phyloP scores from a whole-genome alignment of 1,140 invertebrate species.

The Psilanteris sp. region DNA sequence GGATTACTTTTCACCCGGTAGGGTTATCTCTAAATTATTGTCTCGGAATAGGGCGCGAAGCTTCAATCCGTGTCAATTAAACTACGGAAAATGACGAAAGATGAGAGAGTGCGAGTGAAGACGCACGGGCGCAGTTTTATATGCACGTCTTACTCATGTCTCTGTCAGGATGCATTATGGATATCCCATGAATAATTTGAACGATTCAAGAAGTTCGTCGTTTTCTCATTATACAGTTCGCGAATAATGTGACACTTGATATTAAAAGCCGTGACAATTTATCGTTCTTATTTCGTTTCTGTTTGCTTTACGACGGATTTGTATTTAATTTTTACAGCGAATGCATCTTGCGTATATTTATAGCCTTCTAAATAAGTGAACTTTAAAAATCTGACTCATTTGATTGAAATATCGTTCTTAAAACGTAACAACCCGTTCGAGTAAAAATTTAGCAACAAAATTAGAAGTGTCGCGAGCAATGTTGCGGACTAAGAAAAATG shows the following conservation, averaged over 20 bases:
- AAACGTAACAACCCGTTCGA: too few relatives aligned
- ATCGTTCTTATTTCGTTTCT: constrained; percentile 21
- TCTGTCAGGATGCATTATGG: constrained; percentile 49
- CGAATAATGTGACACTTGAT: constrained; percentile 46
- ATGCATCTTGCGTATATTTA: too few relatives aligned
- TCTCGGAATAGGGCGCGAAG: constrained; percentile 16
- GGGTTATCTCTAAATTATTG: too few relatives aligned
- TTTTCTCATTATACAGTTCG: constrained; percentile 29
- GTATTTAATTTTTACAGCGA: too few relatives aligned
- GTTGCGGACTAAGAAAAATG: too few relatives aligned
- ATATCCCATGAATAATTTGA: constrained; percentile 54
- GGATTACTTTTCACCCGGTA: constrained; percentile 26
- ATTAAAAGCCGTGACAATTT: constrained; percentile 51
- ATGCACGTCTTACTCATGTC: constrained; percentile 47
- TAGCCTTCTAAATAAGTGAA: too few relatives aligned
- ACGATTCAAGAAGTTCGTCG: constrained; percentile 37
- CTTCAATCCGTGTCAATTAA: constrained; percentile 52
- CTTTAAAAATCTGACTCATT: too few relatives aligned
- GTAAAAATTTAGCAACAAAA: too few relatives aligned
- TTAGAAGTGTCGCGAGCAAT: too few relatives aligned
- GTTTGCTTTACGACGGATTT: constrained; percentile 3
- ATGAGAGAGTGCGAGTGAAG: constrained; percentile 1
- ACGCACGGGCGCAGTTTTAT: constrained; percentile 1
- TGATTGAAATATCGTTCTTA: too few relatives aligned
- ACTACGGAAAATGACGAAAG: constrained; percentile 33